Evolutionary conservation across 2,888 invertebrate species (phyloP).

Genomic region (Aromia moschata): DNA sequence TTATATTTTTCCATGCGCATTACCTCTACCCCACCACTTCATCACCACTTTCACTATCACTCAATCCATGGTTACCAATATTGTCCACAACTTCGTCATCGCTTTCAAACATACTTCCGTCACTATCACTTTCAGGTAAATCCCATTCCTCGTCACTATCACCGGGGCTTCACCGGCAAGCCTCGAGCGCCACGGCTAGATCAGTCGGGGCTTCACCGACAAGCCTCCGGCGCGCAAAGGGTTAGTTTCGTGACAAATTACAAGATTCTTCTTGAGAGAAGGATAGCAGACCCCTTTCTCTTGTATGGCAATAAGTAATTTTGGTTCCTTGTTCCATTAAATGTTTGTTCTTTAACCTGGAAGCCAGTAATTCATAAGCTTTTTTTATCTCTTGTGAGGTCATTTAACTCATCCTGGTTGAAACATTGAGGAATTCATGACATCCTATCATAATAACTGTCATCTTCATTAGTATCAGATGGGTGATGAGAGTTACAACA

Average conservation of each 20-base stretch:
- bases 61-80: too few relatives aligned
- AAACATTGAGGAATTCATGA: not conserved
- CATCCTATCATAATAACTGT: constrained; percentile 1
- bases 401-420: constrained; percentile 33
- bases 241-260: not conserved
- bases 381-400: constrained; percentile 41
- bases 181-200: too few relatives aligned
- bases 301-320: constrained; percentile 2
- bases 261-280: not conserved
- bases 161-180: too few relatives aligned
- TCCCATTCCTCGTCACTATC: too few relatives aligned
- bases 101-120: too few relatives aligned
- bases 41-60: too few relatives aligned
- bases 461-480: not conserved
- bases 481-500: not conserved
- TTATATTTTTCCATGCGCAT: too few relatives aligned
- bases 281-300: not conserved
- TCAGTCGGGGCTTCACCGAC: too few relatives aligned
- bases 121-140: too few relatives aligned
- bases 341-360: constrained; percentile 29
- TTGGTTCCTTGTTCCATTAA: not conserved
- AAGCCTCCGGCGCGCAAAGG: too few relatives aligned
- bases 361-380: constrained; percentile 39
- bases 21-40: too few relatives aligned
- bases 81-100: too few relatives aligned